These are phyloP conservation scores for Drosophila mayaguana DNA, from an alignment of 2,888 invertebrate species.

Conservation along the genomic window DNA sequence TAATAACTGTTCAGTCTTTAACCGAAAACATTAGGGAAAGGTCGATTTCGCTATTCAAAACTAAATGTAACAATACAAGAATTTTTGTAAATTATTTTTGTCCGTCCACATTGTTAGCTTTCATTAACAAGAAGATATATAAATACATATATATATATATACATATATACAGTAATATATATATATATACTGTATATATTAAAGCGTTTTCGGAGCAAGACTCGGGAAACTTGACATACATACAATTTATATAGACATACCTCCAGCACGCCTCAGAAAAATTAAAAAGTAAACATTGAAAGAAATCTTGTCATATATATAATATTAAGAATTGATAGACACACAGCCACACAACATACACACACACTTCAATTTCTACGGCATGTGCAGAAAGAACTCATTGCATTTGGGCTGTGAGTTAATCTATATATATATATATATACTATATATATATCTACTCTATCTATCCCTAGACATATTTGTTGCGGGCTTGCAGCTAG, in stretches of 20 bases:
- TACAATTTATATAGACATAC: slow-evolving; percentile 66
- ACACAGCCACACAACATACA: slow-evolving; percentile 9
- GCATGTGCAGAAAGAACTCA: slow-evolving; percentile 50
- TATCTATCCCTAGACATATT: slow-evolving; percentile 22
- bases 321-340: slow-evolving; percentile 14
- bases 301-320: slow-evolving; percentile 39
- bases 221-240: slow-evolving; percentile 34
- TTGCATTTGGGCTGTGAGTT: slow-evolving; percentile 74
- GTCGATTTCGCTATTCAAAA: slow-evolving; percentile 40
- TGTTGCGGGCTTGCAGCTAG: slow-evolving; percentile 36
- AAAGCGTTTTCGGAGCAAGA: slow-evolving; percentile 14
- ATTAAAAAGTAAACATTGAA: slow-evolving; percentile 5
- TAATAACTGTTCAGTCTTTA: slow-evolving; percentile 43
- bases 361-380: slow-evolving; percentile 30
- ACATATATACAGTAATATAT: slow-evolving; percentile 29
- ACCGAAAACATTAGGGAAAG: slow-evolving; percentile 14
- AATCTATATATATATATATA: slow-evolving; percentile 33
- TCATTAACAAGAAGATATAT: slow-evolving; percentile 63
- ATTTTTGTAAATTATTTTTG: slow-evolving; percentile 84
- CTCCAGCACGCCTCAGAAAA: slow-evolving; percentile 66
- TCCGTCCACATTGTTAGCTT: slow-evolving; percentile 85
- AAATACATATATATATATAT: slow-evolving; percentile 51
- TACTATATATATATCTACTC: slow-evolving; percentile 13
- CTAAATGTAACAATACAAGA: slow-evolving; percentile 76
- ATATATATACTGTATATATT: slow-evolving; percentile 15